A percentile compares a stretch with the other conserved stretches of the same genome.
phyloP scores from a whole-genome alignment of 2,797 vertebrate species.

The Pteropus rufus region DNA sequence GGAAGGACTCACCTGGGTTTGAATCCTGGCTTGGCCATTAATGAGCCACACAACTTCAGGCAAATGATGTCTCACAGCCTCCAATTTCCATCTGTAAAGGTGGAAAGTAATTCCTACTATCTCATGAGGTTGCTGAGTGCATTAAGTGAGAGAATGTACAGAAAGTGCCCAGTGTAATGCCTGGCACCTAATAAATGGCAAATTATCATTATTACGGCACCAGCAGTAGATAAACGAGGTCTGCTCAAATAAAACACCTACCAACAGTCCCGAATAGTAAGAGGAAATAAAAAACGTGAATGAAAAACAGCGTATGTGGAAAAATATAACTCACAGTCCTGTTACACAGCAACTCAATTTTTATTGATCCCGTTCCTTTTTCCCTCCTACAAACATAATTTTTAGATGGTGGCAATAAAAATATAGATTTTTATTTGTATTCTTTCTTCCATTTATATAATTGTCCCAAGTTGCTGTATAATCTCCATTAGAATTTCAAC shows the following conservation, averaged over 20 bases:
- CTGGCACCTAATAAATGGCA: background rate
- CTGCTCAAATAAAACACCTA: background rate
- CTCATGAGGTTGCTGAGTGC: background rate
- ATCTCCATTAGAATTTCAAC: background rate
- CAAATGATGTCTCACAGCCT: background rate
- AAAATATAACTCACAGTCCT: background rate
- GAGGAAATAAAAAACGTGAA: background rate
- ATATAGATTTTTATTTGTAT: background rate
- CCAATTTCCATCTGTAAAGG: background rate
- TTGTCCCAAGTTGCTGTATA: background rate
- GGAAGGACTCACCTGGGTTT: background rate
- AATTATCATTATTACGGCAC: background rate
- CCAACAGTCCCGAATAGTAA: background rate
- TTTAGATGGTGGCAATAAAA: background rate
- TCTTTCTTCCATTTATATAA: background rate
- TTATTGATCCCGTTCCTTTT: background rate
- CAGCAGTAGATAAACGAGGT: background rate
- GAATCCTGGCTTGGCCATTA: background rate
- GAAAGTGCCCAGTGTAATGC: no score
- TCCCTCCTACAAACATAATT: background rate
- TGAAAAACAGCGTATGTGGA: no score
- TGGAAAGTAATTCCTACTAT: background rate
- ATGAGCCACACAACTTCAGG: background rate
- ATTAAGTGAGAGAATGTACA: rapidly evolving
- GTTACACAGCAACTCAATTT: background rate